Evolutionary conservation across 2,797 vertebrate species (phyloP).

Genomic region (Oreochromis grahami): DNA sequence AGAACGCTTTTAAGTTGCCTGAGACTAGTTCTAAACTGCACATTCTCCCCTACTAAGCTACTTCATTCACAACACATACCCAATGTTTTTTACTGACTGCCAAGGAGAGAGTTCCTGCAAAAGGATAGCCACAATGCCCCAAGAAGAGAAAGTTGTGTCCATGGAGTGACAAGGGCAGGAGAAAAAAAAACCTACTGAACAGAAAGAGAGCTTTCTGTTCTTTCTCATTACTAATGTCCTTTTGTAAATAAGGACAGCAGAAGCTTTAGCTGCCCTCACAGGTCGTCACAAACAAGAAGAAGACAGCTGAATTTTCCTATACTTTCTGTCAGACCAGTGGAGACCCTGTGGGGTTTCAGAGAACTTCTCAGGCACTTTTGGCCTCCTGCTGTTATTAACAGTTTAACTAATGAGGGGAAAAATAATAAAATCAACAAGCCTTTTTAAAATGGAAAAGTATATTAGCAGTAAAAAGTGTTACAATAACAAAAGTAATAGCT

Average conservation of each 20-base stretch:
- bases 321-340: background rate
- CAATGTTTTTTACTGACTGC: conserved; percentile 34
- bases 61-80: conserved; percentile 39
- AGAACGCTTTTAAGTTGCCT: background rate
- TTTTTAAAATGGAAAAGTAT: background rate
- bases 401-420: background rate
- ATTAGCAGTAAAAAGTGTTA: background rate
- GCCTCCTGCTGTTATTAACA: background rate
- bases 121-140: background rate
- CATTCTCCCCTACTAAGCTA: conserved; percentile 37
- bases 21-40: conserved; percentile 34
- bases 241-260: background rate
- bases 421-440: background rate
- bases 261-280: conserved; percentile 34
- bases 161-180: conserved; percentile 13
- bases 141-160: conserved; percentile 26
- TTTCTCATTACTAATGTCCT: background rate
- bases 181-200: background rate
- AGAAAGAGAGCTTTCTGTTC: conserved; percentile 38
- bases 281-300: conserved; percentile 12
- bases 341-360: background rate
- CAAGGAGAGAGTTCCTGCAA: conserved; percentile 21
- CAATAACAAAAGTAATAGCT: background rate
- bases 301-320: background rate
- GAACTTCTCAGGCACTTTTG: conserved; percentile 1